phyloP scores from a whole-genome alignment of 2,113 vertebrate species.

The Nothocercus nigrocapillus region DNA sequence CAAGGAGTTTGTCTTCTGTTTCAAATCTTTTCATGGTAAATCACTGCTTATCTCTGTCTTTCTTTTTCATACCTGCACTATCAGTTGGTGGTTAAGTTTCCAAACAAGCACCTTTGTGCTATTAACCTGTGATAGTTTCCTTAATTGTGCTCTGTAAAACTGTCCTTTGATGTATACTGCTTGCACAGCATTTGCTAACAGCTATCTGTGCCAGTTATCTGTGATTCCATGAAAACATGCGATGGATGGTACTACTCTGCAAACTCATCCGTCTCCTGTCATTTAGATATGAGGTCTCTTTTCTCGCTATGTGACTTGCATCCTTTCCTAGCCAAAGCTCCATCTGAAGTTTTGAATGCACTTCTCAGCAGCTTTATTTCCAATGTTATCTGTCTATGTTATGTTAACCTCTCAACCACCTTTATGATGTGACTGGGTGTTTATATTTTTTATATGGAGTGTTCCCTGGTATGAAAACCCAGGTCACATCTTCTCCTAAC shows the following conservation, averaged over 20 bases:
- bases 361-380: neutral
- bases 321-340: neutral
- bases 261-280: neutral
- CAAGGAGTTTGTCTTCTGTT: neutral
- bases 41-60: neutral
- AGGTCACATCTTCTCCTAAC: neutral
- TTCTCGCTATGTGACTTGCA: neutral
- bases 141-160: neutral
- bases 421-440: neutral
- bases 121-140: neutral
- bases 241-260: rapidly evolving
- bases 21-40: neutral
- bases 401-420: too few relatives aligned
- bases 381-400: too few relatives aligned
- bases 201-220: neutral
- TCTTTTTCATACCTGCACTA: neutral
- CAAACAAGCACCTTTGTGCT: neutral
- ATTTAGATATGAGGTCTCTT: neutral
- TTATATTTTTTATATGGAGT: neutral
- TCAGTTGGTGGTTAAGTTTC: neutral
- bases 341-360: neutral
- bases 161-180: neutral
- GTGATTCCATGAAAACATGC: neutral
- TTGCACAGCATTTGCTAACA: neutral
- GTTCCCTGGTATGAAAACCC: neutral